phyloP scores from a whole-genome alignment of 2,888 invertebrate species.

The Stomorhina lunata region DNA sequence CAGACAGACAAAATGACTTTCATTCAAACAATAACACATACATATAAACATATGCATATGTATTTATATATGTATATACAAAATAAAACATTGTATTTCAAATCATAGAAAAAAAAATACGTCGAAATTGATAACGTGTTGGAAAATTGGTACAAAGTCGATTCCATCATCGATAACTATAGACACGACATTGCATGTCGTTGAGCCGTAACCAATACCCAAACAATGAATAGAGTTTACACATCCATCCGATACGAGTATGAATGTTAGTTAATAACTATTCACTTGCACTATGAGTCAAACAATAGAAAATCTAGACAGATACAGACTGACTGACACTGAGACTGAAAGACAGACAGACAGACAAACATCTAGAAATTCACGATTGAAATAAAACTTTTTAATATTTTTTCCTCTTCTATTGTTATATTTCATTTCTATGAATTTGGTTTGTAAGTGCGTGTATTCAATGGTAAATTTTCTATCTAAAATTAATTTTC shows the following conservation, averaged over 20 bases:
- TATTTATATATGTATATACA: too few relatives aligned
- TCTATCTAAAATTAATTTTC: slow-evolving; percentile 6
- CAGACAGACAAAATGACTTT: background rate
- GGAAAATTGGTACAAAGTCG: slow-evolving; percentile 63
- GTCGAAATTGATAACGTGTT: slow-evolving; percentile 61
- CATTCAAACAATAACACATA: background rate
- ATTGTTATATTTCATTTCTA: background rate
- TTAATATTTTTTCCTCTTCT: slow-evolving; percentile 5
- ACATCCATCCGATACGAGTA: background rate
- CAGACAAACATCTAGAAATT: background rate
- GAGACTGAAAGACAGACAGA: background rate
- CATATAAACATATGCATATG: background rate
- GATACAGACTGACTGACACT: background rate
- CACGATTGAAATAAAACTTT: slow-evolving; percentile 30
- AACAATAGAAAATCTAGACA: slow-evolving; percentile 31
- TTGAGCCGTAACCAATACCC: slow-evolving; percentile 52
- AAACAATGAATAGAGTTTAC: slow-evolving; percentile 35
- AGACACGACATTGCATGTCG: slow-evolving; percentile 64
- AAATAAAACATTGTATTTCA: too few relatives aligned
- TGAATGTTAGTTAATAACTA: background rate
- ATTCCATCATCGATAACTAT: slow-evolving; percentile 63
- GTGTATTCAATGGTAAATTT: background rate
- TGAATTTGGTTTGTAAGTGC: background rate
- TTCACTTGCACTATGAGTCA: background rate
- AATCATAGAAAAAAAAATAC: slow-evolving; percentile 41